Conservation (phyloP, 1,140 invertebrate species). For the Bilobella aurantiaca region DNA sequence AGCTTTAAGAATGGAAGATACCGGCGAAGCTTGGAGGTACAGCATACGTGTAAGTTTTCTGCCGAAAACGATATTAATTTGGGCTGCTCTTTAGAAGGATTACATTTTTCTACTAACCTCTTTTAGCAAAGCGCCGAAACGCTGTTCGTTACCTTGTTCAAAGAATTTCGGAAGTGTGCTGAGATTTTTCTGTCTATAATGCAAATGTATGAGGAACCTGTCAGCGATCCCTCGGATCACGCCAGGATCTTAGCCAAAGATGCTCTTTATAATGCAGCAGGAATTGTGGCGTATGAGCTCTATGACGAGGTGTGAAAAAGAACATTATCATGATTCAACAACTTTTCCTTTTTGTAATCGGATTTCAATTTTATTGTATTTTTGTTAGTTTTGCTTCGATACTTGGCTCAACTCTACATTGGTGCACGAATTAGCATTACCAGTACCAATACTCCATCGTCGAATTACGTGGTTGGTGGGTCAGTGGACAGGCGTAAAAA, state of each 20-base stretch:
- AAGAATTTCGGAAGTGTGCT: conserved; percentile 60
- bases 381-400: conserved; percentile 69
- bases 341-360: no score
- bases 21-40: conserved; percentile 84
- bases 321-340: no score
- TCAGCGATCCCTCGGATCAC: conserved; percentile 55
- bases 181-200: conserved; percentile 62
- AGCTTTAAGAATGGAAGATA: conserved; percentile 54
- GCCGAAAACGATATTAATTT: no score
- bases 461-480: conserved; percentile 79
- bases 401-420: conserved; percentile 79
- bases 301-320: conserved; percentile 91
- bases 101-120: conserved; percentile 19
- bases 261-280: conserved; percentile 88
- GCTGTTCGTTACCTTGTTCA: conserved; percentile 71
- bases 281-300: conserved; percentile 76
- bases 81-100: background rate
- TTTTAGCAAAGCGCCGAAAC: conserved; percentile 74
- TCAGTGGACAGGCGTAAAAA: conserved; percentile 75
- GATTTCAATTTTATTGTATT: conserved; percentile 20
- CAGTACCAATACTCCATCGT: conserved; percentile 70
- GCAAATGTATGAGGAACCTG: conserved; percentile 49
- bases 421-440: conserved; percentile 67
- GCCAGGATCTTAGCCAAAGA: conserved; percentile 73
- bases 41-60: conserved; percentile 58